Evolutionary conservation across 2,113 vertebrate genomes (phyloP).

Genomic region (Rhinogobius similis): DNA sequence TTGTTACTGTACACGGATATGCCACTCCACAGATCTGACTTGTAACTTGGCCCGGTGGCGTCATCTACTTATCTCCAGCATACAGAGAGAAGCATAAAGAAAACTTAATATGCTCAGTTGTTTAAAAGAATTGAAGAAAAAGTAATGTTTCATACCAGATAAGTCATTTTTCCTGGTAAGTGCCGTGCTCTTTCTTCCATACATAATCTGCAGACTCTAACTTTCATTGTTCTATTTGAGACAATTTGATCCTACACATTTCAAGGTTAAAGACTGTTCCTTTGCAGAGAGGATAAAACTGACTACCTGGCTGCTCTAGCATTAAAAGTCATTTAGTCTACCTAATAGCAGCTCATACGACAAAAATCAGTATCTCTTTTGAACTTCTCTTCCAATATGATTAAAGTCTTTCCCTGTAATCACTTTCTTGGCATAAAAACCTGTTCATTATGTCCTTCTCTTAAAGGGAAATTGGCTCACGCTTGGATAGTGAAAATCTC

Average conservation of each 20-base stretch:
- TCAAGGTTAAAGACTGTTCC: not conserved
- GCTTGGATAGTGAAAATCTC: constrained; percentile 3
- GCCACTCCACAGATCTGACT: too few relatives aligned
- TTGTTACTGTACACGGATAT: too few relatives aligned
- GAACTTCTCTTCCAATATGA: constrained; percentile 3
- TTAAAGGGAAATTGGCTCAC: constrained; percentile 10
- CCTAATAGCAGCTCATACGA: constrained; percentile 4
- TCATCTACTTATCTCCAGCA: too few relatives aligned
- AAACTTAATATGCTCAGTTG: too few relatives aligned
- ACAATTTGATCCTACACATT: not conserved
- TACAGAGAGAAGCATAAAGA: too few relatives aligned
- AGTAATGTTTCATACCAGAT: not conserved
- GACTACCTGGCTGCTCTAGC: constrained; percentile 2
- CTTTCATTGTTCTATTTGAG: not conserved
- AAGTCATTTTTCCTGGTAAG: not conserved
- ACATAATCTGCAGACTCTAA: not conserved
- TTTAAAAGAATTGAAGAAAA: too few relatives aligned
- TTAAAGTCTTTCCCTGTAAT: constrained; percentile 5
- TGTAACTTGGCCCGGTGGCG: too few relatives aligned
- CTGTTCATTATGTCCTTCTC: not conserved
- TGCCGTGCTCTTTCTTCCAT: not conserved
- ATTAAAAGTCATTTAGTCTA: constrained; percentile 1
- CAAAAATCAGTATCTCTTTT: constrained; percentile 15
- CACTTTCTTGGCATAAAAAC: constrained; percentile 7
- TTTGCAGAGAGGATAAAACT: not conserved